A percentile compares a stretch with the other conserved stretches of the same genome.
phyloP scores from a whole-genome alignment of 2,113 vertebrate genomes.

The Egretta garzetta region DNA sequence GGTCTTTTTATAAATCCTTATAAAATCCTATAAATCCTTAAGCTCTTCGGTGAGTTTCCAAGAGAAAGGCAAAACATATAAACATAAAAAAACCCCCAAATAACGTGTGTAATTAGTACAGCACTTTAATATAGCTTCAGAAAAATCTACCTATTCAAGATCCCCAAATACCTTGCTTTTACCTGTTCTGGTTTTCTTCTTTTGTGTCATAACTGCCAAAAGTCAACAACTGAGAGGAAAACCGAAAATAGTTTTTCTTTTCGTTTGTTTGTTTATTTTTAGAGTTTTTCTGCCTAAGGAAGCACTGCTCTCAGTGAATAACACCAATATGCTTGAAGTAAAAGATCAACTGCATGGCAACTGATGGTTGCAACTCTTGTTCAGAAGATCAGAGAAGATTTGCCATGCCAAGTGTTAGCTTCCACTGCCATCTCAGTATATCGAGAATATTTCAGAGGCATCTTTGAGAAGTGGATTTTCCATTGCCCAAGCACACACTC shows the following conservation, averaged over 20 bases:
- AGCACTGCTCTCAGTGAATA: background rate
- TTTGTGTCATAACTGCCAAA: background rate
- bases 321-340: background rate
- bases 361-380: background rate
- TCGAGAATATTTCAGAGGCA: accelerated
- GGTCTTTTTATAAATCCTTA: background rate
- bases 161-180: background rate
- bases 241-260: background rate
- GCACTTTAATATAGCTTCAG: background rate
- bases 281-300: background rate
- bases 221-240: background rate
- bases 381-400: background rate
- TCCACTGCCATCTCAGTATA: background rate
- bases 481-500: background rate
- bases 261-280: background rate
- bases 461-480: background rate
- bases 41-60: background rate
- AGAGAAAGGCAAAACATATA: background rate
- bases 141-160: background rate
- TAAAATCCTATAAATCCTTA: background rate
- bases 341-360: background rate
- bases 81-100: background rate
- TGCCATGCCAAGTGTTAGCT: background rate
- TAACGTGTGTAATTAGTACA: background rate
- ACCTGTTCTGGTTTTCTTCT: background rate